Evolutionary conservation across 2,888 invertebrate species (phyloP).

Genomic region (Melieria omissa): DNA sequence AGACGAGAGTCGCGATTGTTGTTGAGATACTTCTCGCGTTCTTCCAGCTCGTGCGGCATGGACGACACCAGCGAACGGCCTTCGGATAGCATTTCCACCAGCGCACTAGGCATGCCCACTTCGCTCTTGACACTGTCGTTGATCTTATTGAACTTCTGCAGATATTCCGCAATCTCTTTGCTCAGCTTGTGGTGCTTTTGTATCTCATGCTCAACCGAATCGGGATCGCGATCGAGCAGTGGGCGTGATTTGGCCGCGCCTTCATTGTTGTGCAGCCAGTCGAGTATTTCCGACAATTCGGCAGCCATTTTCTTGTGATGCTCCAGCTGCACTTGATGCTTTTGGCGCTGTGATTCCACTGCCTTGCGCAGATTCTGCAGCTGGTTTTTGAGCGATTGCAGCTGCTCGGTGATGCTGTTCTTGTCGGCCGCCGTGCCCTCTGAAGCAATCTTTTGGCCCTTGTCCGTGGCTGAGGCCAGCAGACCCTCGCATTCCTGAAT

Average conservation of each 20-base stretch:
- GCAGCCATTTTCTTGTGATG: conserved; percentile 87
- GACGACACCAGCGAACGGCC: conserved; percentile 82
- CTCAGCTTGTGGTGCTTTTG: conserved; percentile 78
- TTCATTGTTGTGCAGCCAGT: conserved; percentile 86
- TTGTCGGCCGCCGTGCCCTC: conserved; percentile 89
- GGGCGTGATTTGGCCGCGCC: conserved; percentile 85
- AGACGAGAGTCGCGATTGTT: conserved; percentile 81
- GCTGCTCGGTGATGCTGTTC: conserved; percentile 86
- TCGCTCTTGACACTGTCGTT: conserved; percentile 79
- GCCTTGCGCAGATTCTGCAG: conserved; percentile 80
- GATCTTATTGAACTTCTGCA: conserved; percentile 77
- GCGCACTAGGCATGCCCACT: conserved; percentile 81
- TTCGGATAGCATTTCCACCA: conserved; percentile 87
- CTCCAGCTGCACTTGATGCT: conserved; percentile 87
- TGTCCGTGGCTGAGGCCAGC: conserved; percentile 87
- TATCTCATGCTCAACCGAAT: conserved; percentile 84
- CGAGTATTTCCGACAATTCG: conserved; percentile 84
- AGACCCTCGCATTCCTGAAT: conserved; percentile 92
- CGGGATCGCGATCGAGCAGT: conserved; percentile 79
- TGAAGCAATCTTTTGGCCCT: conserved; percentile 91
- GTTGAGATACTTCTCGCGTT: conserved; percentile 82
- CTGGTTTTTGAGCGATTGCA: conserved; percentile 88
- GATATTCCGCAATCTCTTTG: conserved; percentile 75
- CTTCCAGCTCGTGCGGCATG: conserved; percentile 82
- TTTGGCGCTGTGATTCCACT: conserved; percentile 87